Evolutionary conservation across 2,113 vertebrate genomes (phyloP).

Genomic region (Polypterus bichir): DNA sequence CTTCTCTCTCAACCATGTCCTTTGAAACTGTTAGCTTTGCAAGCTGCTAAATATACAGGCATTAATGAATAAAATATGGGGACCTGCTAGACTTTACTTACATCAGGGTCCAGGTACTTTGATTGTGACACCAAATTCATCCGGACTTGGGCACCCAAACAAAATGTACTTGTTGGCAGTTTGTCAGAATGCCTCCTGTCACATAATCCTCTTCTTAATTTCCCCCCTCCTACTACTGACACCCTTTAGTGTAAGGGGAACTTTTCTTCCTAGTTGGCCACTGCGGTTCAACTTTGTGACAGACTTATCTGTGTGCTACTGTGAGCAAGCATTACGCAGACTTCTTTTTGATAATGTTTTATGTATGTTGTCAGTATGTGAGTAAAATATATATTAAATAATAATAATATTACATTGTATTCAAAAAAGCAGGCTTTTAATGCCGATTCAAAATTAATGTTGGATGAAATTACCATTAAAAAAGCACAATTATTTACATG

Average conservation of each 20-base stretch:
- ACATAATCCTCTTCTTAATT: slow-evolving; percentile 15
- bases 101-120: background rate
- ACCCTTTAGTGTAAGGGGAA: background rate
- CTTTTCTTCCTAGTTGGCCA: background rate
- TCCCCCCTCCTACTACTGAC: slow-evolving; percentile 4
- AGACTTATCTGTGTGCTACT: no score
- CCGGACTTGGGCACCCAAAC: slow-evolving; percentile 16
- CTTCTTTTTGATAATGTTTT: no score
- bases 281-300: no score
- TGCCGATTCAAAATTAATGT: no score
- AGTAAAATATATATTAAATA: no score
- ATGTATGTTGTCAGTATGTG: no score
- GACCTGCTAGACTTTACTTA: slow-evolving; percentile 27
- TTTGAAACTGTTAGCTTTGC: slow-evolving; percentile 18
- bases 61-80: slow-evolving; percentile 25
- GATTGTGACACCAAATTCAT: slow-evolving; percentile 21
- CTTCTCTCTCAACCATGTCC: slow-evolving; percentile 19
- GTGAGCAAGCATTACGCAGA: no score
- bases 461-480: no score
- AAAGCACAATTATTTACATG: no score
- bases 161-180: slow-evolving; percentile 17
- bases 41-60: slow-evolving; percentile 24
- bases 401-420: no score
- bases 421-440: no score
- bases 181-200: slow-evolving; percentile 12